A percentile compares a stretch with the other conserved stretches of the same genome.
These are phyloP conservation scores for Nipponia nippon DNA, from an alignment of 2,113 vertebrate species.

Conservation along the genomic window DNA sequence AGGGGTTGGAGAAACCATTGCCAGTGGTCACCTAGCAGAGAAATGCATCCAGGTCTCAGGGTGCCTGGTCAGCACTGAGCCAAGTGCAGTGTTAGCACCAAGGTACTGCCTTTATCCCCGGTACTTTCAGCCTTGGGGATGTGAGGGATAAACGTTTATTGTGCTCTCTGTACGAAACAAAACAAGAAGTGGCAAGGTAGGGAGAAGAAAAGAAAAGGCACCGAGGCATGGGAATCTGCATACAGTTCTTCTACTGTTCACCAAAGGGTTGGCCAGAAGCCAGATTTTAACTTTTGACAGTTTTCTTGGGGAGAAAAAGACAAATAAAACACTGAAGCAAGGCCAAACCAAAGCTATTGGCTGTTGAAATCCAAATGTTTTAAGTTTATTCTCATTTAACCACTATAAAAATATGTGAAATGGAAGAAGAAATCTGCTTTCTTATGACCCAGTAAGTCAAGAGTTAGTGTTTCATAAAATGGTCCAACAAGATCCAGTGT, in stretches of 20 bases:
- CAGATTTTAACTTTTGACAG: not conserved
- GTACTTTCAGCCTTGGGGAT: not conserved
- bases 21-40: not conserved
- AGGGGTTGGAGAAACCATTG: not conserved
- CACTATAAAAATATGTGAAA: not conserved
- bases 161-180: not conserved
- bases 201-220: not conserved
- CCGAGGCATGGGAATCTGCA: not conserved
- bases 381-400: not conserved
- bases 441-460: not conserved
- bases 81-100: not conserved
- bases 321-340: not conserved
- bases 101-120: not conserved
- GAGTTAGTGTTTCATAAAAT: not conserved
- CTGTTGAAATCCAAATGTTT: not conserved
- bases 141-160: not conserved
- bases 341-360: not conserved
- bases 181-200: not conserved
- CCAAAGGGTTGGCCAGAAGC: not conserved
- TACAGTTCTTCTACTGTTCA: not conserved
- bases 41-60: not conserved
- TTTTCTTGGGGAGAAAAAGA: not conserved
- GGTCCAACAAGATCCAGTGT: not conserved
- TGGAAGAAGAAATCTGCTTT: not conserved
- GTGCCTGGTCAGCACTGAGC: not conserved